phyloP scores from a whole-genome alignment of 2,888 invertebrate species.

The Eledona agricola region DNA sequence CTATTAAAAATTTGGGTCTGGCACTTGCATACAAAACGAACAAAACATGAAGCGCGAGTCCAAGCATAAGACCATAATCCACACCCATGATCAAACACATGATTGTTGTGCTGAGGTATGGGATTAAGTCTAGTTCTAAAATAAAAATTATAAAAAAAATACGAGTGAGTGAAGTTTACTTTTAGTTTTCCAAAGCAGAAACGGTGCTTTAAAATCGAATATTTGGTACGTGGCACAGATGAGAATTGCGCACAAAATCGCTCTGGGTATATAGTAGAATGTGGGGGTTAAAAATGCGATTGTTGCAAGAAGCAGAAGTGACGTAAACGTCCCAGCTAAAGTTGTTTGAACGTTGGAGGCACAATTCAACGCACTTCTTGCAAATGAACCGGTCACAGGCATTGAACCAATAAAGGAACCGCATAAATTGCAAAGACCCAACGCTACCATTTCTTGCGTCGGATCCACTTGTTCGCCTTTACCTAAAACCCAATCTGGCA shows the following conservation, averaged over 20 bases:
- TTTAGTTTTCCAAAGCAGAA: conserved; percentile 88
- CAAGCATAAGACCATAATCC: no score
- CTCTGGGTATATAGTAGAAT: conserved; percentile 86
- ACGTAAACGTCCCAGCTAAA: background rate
- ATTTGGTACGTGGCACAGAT: conserved; percentile 91
- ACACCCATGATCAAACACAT: no score
- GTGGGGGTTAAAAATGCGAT: conserved; percentile 87
- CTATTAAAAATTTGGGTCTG: no score
- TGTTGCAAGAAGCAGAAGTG: conserved; percentile 75
- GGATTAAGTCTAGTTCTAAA: no score
- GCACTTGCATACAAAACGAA: no score
- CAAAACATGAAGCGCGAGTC: no score
- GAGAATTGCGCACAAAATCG: conserved; percentile 87
- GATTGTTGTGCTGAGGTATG: no score
- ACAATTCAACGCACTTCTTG: background rate
- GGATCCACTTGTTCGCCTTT: background rate
- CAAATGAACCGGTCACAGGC: background rate
- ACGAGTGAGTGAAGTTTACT: no score
- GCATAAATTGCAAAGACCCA: background rate
- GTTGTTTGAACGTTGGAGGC: background rate
- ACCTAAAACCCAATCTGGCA: no score
- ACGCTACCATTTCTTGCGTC: background rate
- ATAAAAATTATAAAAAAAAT: no score
- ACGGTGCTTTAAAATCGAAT: conserved; percentile 86
- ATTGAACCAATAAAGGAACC: background rate